Conservation (phyloP, 2,888 invertebrate species). For the Erpobdella octoculata region DNA sequence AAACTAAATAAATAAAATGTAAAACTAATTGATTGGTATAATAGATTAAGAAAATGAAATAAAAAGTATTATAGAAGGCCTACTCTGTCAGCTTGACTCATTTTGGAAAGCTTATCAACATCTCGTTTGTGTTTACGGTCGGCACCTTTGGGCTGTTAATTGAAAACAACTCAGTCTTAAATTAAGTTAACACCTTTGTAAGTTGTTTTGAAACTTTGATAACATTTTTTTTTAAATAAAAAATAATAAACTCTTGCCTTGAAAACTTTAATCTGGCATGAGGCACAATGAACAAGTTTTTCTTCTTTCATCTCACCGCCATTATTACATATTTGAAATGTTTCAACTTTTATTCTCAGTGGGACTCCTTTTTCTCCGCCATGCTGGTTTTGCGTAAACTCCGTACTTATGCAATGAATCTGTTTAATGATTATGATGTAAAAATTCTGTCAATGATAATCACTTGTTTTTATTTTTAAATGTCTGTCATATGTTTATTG, state of each 20-base stretch:
- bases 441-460: neutral
- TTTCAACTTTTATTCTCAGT: conserved; percentile 84
- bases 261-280: conserved; percentile 18
- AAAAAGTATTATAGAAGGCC: neutral
- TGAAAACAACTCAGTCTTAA: neutral
- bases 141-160: conserved; percentile 8
- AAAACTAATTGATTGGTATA: neutral
- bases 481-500: neutral
- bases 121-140: conserved; percentile 14
- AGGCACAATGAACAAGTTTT: neutral
- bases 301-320: neutral
- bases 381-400: conserved; percentile 93
- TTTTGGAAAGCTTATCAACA: neutral
- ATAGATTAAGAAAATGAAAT: neutral
- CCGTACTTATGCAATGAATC: conserved; percentile 81
- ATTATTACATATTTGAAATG: conserved; percentile 36
- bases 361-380: conserved; percentile 97
- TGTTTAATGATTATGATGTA: neutral
- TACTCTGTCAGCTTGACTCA: neutral
- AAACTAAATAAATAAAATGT: neutral
- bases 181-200: neutral
- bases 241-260: neutral
- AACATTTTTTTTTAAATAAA: too few species aligned
- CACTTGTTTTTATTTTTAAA: neutral
- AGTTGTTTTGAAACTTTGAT: neutral